phyloP scores from a whole-genome alignment of 2,888 invertebrate genomes.

The Rhynchonema sp. region DNA sequence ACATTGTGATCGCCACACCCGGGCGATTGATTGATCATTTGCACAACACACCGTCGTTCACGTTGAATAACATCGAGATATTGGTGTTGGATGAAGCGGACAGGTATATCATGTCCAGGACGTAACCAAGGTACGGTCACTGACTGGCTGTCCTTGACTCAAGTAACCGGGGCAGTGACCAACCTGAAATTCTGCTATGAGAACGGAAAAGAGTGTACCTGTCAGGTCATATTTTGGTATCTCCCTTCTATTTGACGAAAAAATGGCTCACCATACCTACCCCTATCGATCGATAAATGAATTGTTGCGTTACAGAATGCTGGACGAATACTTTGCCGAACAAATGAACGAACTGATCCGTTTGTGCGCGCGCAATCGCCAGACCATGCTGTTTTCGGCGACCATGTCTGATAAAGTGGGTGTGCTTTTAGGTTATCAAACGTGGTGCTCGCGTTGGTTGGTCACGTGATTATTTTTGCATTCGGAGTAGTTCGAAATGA shows the following conservation, averaged over 20 bases:
- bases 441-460: too few relatives aligned
- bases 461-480: too few relatives aligned
- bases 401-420: conserved; percentile 92
- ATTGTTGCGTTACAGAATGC: conserved; percentile 46
- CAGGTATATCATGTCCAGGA: too few relatives aligned
- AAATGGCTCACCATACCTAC: too few relatives aligned
- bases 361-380: conserved; percentile 68
- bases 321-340: conserved; percentile 93
- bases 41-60: conserved; percentile 76
- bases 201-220: too few relatives aligned
- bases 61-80: conserved; percentile 63
- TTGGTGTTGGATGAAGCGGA: conserved; percentile 58
- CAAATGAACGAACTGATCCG: conserved; percentile 96
- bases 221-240: too few relatives aligned
- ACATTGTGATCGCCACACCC: conserved; percentile 92
- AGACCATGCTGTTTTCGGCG: conserved; percentile 92
- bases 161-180: too few relatives aligned
- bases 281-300: background rate
- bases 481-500: too few relatives aligned
- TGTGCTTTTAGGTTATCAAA: background rate
- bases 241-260: too few relatives aligned
- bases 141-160: too few relatives aligned
- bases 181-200: too few relatives aligned
- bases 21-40: conserved; percentile 92
- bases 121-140: too few relatives aligned